Conservation (phyloP, 2,888 invertebrate genomes). For the Chaetoderma sp. region DNA sequence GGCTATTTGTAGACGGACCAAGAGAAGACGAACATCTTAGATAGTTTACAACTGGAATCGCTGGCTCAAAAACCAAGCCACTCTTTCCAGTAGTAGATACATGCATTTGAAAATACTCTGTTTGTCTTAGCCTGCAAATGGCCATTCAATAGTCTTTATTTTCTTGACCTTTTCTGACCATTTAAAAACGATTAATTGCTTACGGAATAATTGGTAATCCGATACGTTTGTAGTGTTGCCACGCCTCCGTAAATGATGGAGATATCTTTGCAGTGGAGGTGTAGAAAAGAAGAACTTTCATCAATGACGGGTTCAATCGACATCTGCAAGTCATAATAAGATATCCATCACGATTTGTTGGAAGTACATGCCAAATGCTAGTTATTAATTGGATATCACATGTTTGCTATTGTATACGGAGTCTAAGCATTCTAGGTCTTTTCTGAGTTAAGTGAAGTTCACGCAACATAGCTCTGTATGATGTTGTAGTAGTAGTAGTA, state of each 20-base stretch:
- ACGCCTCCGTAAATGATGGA: conserved; percentile 61
- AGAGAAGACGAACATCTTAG: not conserved
- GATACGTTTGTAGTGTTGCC: conserved; percentile 64
- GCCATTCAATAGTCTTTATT: not conserved
- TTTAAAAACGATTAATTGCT: conserved; percentile 29
- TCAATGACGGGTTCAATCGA: conserved; percentile 61
- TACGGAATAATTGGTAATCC: conserved; percentile 63
- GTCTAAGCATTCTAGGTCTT: too few relatives aligned
- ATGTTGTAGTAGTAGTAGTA: conserved; percentile 17
- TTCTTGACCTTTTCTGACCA: too few relatives aligned
- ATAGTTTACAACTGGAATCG: not conserved
- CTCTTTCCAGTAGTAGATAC: too few relatives aligned
- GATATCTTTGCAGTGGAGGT: conserved; percentile 59
- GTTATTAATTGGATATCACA: too few relatives aligned
- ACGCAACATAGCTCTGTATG: too few relatives aligned
- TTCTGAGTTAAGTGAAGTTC: too few relatives aligned
- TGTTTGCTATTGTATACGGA: too few relatives aligned
- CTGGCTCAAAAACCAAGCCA: too few relatives aligned
- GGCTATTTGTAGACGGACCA: not conserved
- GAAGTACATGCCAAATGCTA: too few relatives aligned
- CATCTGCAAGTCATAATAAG: conserved; percentile 58
- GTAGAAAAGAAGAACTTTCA: conserved; percentile 61
- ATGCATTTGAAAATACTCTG: too few relatives aligned
- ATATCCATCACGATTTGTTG: too few relatives aligned
- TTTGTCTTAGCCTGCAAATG: too few relatives aligned